Percentiles rank a stretch among this genome's conserved stretches.
These are phyloP conservation scores for Solenopsis invicta DNA, from an alignment of 1,140 invertebrate species.

Conservation along the genomic window DNA sequence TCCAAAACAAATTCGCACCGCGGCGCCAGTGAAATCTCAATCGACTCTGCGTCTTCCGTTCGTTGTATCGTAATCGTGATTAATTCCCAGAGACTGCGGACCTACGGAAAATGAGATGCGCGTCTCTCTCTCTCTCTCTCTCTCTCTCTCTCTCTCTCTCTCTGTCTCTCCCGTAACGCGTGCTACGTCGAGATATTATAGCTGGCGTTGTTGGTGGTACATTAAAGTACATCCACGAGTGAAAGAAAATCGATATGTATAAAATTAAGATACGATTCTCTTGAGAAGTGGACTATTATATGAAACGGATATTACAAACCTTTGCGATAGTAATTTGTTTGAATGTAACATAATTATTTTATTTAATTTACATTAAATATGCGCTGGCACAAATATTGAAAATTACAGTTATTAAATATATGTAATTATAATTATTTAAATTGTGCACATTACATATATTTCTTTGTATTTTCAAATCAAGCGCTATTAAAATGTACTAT, in stretches of 20 bases:
- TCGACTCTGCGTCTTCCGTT: conserved; percentile 60
- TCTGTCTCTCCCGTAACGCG: background rate
- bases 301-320: background rate
- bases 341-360: background rate
- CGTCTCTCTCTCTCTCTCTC: too few relatives aligned
- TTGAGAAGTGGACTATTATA: background rate
- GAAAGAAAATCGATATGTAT: background rate
- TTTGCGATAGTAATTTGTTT: background rate
- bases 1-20: conserved; percentile 70
- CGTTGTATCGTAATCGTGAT: conserved; percentile 41
- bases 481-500: background rate
- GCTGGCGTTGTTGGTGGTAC: background rate
- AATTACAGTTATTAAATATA: background rate
- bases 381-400: background rate
- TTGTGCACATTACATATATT: background rate
- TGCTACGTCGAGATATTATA: background rate
- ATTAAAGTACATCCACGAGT: background rate
- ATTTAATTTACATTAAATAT: background rate
- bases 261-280: background rate
- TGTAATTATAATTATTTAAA: background rate
- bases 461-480: background rate
- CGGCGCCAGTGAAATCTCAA: conserved; percentile 67
- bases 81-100: conserved; percentile 36
- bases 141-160: too few relatives aligned
- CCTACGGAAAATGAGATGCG: background rate